These are phyloP conservation scores for Tubulanus polymorphus DNA, from an alignment of 2,888 invertebrate genomes.

Conservation along the genomic window DNA sequence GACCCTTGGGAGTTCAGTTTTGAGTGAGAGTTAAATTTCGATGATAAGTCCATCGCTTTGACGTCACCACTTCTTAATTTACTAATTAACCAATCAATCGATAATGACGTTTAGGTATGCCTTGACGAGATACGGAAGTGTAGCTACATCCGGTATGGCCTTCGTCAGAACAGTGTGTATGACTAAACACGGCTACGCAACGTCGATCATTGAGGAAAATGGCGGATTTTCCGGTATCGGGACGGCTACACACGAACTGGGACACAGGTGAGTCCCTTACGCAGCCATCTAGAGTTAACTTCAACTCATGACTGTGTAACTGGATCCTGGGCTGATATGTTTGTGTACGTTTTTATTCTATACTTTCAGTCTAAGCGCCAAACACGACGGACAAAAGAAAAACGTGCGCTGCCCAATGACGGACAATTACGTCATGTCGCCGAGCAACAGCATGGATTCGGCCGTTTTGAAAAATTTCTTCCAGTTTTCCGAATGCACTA, in stretches of 20 bases:
- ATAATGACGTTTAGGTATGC: too few relatives aligned
- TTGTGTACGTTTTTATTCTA: too few relatives aligned
- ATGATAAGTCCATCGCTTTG: too few relatives aligned
- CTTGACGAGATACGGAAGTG: neutral
- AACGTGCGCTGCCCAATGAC: constrained; percentile 26
- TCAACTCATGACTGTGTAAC: too few relatives aligned
- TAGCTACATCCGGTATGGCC: constrained; percentile 30
- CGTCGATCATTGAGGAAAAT: constrained; percentile 34
- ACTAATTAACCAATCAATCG: too few relatives aligned
- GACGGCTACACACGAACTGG: constrained; percentile 40
- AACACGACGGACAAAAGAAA: constrained; percentile 32
- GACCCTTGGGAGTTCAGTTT: too few relatives aligned
- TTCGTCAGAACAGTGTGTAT: constrained; percentile 37
- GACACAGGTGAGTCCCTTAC: constrained; percentile 30
- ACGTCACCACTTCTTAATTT: too few relatives aligned
- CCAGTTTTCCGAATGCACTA: constrained; percentile 34
- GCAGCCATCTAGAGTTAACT: neutral
- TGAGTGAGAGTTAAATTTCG: too few relatives aligned
- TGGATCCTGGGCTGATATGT: too few relatives aligned
- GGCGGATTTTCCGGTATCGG: constrained; percentile 36
- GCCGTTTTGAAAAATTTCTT: constrained; percentile 28
- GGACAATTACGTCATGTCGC: constrained; percentile 38
- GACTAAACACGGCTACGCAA: constrained; percentile 26
- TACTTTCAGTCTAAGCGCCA: constrained; percentile 31
- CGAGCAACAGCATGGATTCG: constrained; percentile 22